Base-by-base conservation (phyloP, 2,888 invertebrate species). In the Carabus problematicus region DNA sequence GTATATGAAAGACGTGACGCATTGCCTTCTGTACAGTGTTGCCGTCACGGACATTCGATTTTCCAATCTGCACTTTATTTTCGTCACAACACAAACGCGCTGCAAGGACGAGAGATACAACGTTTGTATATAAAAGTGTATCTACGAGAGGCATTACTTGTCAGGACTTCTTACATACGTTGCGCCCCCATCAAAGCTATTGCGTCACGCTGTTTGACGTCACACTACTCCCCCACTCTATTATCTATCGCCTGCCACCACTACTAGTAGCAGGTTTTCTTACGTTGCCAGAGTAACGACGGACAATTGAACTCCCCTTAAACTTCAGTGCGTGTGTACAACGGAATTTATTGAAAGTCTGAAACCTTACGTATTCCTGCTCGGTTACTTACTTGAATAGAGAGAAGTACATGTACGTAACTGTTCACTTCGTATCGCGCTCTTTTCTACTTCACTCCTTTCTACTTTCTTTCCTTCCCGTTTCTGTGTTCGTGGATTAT, bases 181-280 rank as follows among this genome's bases (percentile, higher is more conserved):
- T 14, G 52, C 16, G 3, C 16, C 6, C 52, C 16, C n/a, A 49
- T 8, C 52, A 12, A 11, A 18, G 52, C 7, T 12, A 8, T 9
- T 52, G 12, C 52, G 52, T 52, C 52, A 52, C 3, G 3, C 16
- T 52, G 14, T 52, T 14, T 52, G 52, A 52, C 52, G 52, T 52
- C 52, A 52, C 14, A 9, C 52, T 16, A 16, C 52, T 18, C 11
- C 12, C 52, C 18, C 52, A 52, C 19, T 16, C 52, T 16, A 29
- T 29, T 29, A 29, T 29, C 29, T 29, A 29, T 29, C 29, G 3
- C 29, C 29, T 29, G 3, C 29, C 29, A 2, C 29, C 29, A 29
- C 29, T 6, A 52, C 52, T 52, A 11, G 19, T 12, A 52, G 19
- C 14, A 19, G 11, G 7, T 14, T 18, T 19, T 18, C 18, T 16